Conservation (phyloP, 2,888 invertebrate genomes). For the Drosophila cracens region DNA sequence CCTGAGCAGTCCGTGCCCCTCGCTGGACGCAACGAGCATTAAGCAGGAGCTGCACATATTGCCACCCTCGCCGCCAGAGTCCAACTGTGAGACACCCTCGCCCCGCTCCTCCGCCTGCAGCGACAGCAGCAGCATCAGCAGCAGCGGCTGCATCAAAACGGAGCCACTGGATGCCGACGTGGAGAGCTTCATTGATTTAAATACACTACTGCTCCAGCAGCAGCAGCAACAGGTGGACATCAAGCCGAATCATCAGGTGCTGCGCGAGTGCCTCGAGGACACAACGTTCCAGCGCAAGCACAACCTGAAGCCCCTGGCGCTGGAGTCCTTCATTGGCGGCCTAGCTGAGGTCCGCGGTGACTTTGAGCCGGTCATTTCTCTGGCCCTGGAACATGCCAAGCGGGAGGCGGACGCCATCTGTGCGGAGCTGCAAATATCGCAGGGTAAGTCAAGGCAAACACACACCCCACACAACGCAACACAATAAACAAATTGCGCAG, state of each 20-base stretch:
- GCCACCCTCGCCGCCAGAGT: conserved; percentile 88
- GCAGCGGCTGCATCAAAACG: conserved; percentile 80
- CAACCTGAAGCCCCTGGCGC: conserved; percentile 92
- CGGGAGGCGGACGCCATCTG: conserved; percentile 94
- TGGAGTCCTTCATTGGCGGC: conserved; percentile 87
- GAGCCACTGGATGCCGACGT: conserved; percentile 84
- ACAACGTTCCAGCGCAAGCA: conserved; percentile 94
- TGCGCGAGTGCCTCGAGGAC: conserved; percentile 93
- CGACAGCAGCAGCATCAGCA: conserved; percentile 81
- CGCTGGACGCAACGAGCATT: conserved; percentile 80
- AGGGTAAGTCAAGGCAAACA: conserved; percentile 88
- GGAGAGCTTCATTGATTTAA: conserved; percentile 83
- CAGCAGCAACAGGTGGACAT: conserved; percentile 52
- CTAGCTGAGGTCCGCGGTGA: conserved; percentile 89
- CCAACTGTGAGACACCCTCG: conserved; percentile 86
- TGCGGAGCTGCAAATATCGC: conserved; percentile 93
- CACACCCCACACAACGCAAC: too few species aligned
- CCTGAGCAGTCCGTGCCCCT: conserved; percentile 82
- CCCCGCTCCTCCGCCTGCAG: conserved; percentile 84
- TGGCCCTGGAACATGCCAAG: conserved; percentile 94
- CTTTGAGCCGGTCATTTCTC: conserved; percentile 92
- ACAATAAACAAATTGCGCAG: not conserved
- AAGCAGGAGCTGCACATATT: conserved; percentile 86
- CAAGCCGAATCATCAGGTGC: conserved; percentile 89
- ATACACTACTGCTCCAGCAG: conserved; percentile 75